Evolutionary conservation across 2,113 vertebrate genomes (phyloP).

Genomic region (Proterorhinus semilunaris): DNA sequence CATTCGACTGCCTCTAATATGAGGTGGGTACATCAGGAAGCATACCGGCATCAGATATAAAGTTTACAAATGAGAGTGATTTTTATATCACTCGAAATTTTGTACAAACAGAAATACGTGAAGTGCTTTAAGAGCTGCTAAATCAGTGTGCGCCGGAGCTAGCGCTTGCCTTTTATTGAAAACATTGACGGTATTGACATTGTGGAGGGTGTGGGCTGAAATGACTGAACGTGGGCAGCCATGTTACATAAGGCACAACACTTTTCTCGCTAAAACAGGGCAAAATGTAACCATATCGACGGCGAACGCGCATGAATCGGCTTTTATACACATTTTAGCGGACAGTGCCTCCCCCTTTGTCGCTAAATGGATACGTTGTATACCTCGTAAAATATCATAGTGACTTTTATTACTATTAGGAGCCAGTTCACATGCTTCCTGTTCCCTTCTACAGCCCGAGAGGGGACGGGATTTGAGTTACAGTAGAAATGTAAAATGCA

Average conservation of each 20-base stretch:
- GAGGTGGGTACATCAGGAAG: no score
- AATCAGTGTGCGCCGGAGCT: conserved; percentile 35
- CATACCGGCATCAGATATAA: no score
- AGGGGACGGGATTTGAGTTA: conserved; percentile 24
- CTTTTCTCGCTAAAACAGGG: conserved; percentile 50
- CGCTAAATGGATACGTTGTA: background rate
- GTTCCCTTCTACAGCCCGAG: conserved; percentile 17
- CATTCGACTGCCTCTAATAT: no score
- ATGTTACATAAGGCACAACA: conserved; percentile 63
- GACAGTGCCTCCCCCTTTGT: background rate
- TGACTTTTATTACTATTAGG: background rate
- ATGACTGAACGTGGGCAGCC: conserved; percentile 65
- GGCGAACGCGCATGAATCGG: conserved; percentile 22
- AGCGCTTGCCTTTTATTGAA: conserved; percentile 51
- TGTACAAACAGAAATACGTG: background rate
- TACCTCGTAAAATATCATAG: background rate
- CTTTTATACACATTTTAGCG: conserved; percentile 18
- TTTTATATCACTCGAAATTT: background rate
- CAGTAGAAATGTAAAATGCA: conserved; percentile 33
- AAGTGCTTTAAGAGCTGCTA: background rate
- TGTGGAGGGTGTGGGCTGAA: conserved; percentile 65
- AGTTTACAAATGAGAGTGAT: background rate
- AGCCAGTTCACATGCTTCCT: conserved; percentile 17
- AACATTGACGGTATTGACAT: conserved; percentile 61
- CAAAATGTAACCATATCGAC: conserved; percentile 17